Evolutionary conservation across 2,113 vertebrate species (phyloP), one percentile per base, ranked within the genome.

Genomic region (Polyodon spathula): DNA sequence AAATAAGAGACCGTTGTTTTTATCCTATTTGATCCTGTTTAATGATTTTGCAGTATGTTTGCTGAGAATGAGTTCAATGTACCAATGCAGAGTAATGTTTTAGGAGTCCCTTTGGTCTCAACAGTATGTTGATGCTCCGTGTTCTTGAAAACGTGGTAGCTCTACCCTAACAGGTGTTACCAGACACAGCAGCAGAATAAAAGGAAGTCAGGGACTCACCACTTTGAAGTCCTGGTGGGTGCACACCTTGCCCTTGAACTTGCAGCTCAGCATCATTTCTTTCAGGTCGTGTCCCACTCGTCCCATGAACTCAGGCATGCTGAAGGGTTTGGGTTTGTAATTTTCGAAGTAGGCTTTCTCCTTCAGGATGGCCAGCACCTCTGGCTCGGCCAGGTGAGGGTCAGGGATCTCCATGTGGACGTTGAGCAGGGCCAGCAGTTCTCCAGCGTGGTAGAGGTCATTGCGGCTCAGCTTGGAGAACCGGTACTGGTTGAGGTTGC

Each of bases 261-360:
- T 95, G 78, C 97, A 99, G 78, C 95, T 97, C 10, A 98, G 88
- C 91, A 98, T 91, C 97, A 99, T 99, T 69, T 99, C 95, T 74
- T 90, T 88, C 63, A 99, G 86, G 78, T 97, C 94, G 0, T 99
- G 97, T 63, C 97, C 97, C 41, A 96, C 93, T 0, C 97, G 82
- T 0, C 95, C 93, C 16, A 91, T 80, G 81, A 99, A 99, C 84
- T 99, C 97, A 68, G 85, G 88, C 95, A 99, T 99, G 86, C 88
- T 93, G 85, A 99, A 99, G 43, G 89, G 79, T 68, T 91, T 94
- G 40, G 97, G 94, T 63, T 85, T 90, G 71, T 97, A 97, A 68
- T 91, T 86, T 12, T 88, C 93, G 76, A 99, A 99, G 84, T 97
- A 93, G 74, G 95, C 80, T 65, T 87, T 92, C 64, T 95, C 90